phyloP scores from a whole-genome alignment of 2,888 invertebrate species.

The Piscicola geometra region DNA sequence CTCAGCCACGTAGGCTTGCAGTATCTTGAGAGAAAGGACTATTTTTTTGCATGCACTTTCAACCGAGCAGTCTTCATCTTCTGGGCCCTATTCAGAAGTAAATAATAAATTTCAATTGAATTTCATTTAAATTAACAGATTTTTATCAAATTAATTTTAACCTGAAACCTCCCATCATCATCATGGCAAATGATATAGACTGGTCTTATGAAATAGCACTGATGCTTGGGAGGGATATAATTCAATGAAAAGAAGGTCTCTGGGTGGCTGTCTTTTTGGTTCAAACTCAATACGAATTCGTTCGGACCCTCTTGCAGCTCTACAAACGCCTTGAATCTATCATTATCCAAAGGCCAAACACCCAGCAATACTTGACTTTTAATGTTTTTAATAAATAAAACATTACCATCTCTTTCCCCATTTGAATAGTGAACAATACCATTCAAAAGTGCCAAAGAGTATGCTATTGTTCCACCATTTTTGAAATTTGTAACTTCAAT shows the following conservation, averaged over 20 bases:
- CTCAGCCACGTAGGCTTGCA: conserved; percentile 81
- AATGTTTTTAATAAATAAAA: conserved; percentile 23
- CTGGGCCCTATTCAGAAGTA: conserved; percentile 58
- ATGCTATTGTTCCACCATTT: conserved; percentile 20
- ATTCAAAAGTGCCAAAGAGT: conserved; percentile 18
- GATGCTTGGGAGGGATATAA: conserved; percentile 45
- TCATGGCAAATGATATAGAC: conserved; percentile 78
- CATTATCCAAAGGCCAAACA: conserved; percentile 64
- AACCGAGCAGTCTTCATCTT: conserved; percentile 64
- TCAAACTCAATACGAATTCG: conserved; percentile 62
- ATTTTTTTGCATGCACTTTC: conserved; percentile 73
- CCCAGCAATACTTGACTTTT: not conserved
- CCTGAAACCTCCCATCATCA: conserved; percentile 70
- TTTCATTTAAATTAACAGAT: not conserved
- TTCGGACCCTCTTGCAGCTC: conserved; percentile 66
- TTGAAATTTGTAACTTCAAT: conserved; percentile 21
- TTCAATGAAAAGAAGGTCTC: conserved; percentile 45
- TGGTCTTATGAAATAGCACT: conserved; percentile 63
- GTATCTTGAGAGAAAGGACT: conserved; percentile 68
- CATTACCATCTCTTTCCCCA: not conserved
- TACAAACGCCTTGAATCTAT: conserved; percentile 68
- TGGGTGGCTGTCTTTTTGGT: conserved; percentile 31
- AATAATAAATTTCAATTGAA: not conserved
- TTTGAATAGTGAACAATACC: not conserved
- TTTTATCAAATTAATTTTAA: not conserved